These are phyloP conservation scores for Reinhardtius hippoglossoides DNA, from an alignment of 2,113 vertebrate species.

Conservation along the genomic window DNA sequence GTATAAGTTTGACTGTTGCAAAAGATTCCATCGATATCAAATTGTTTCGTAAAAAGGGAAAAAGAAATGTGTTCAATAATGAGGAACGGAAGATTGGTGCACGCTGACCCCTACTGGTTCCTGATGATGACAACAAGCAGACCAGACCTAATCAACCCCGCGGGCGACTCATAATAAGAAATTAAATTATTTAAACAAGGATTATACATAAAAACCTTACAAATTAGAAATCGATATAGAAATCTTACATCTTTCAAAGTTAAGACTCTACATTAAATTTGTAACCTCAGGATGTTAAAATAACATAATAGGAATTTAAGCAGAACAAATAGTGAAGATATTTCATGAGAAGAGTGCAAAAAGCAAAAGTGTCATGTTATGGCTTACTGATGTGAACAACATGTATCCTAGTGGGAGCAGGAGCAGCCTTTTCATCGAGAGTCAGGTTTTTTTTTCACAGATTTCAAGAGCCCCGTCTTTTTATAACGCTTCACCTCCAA, in stretches of 20 bases:
- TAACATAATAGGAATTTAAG: slow-evolving; percentile 13
- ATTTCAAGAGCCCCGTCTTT: slow-evolving; percentile 51
- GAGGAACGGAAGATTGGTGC: slow-evolving; percentile 2
- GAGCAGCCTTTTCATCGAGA: slow-evolving; percentile 25
- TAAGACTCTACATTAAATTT: slow-evolving; percentile 15
- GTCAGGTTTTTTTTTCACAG: slow-evolving; percentile 47
- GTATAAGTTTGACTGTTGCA: background rate
- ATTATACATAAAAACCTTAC: slow-evolving; percentile 28
- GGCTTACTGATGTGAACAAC: slow-evolving; percentile 68
- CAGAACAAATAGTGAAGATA: slow-evolving; percentile 23
- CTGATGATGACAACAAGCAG: slow-evolving; percentile 18
- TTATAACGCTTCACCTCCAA: slow-evolving; percentile 15
- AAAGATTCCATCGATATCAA: background rate
- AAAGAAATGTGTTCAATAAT: background rate
- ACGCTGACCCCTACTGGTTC: slow-evolving; percentile 66
- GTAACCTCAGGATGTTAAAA: slow-evolving; percentile 28
- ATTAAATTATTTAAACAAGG: slow-evolving; percentile 55
- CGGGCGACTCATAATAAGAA: background rate
- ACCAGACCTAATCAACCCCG: background rate
- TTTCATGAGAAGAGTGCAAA: slow-evolving; percentile 67
- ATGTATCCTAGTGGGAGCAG: slow-evolving; percentile 46
- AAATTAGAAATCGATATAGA: slow-evolving; percentile 41
- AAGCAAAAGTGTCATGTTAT: slow-evolving; percentile 67
- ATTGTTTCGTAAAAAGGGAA: background rate
- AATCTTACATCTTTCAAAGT: slow-evolving; percentile 39